Evolutionary conservation across 2,797 vertebrate species (phyloP).

Genomic region (Linurgus olivaceus): DNA sequence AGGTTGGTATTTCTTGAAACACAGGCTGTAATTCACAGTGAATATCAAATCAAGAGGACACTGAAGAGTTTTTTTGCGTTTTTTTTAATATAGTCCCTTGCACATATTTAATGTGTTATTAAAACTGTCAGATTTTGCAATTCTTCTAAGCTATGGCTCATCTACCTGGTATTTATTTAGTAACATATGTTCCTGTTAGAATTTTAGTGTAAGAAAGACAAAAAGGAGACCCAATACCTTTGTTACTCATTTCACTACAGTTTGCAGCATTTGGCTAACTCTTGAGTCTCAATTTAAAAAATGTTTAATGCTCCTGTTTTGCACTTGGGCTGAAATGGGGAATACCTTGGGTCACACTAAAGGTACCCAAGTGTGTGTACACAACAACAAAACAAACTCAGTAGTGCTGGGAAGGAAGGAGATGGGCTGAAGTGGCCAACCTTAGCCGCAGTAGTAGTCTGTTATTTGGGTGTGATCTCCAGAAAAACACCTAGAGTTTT

Average conservation of each 20-base stretch:
- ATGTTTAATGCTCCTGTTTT: neutral
- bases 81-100: neutral
- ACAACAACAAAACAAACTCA: neutral
- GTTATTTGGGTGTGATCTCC: neutral
- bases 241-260: neutral
- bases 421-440: neutral
- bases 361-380: neutral
- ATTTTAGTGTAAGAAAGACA: neutral
- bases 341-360: neutral
- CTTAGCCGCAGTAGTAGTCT: neutral
- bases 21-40: neutral
- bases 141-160: neutral
- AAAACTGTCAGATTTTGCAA: neutral
- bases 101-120: neutral
- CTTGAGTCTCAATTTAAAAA: neutral
- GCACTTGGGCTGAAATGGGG: neutral
- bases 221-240: neutral
- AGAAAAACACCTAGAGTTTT: neutral
- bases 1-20: neutral
- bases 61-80: neutral
- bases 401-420: neutral
- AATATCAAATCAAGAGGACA: neutral
- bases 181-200: neutral
- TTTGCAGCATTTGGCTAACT: neutral
- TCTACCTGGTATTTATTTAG: neutral